Percentiles rank a stretch among this genome's conserved stretches.
Conservation (phyloP, 2,113 vertebrate species). For the Eulacestoma nigropectus region DNA sequence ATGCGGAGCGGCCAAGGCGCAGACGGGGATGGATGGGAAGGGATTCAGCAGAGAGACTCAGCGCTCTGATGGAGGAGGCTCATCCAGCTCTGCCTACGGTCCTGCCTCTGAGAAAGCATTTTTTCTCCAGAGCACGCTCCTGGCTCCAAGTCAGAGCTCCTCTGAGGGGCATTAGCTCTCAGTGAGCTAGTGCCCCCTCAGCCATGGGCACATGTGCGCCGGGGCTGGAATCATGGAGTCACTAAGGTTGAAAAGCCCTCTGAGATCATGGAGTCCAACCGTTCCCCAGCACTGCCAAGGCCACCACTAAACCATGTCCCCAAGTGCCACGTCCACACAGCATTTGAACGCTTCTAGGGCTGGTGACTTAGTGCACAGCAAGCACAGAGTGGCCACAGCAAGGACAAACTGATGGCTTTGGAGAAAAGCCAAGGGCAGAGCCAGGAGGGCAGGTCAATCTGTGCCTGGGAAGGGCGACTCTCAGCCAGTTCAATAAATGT, state of each 20-base stretch:
- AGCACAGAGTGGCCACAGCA: background rate
- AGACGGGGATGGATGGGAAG: background rate
- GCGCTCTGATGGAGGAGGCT: background rate
- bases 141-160: background rate
- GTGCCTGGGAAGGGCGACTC: background rate
- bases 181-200: background rate
- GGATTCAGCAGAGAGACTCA: background rate
- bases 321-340: background rate
- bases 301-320: background rate
- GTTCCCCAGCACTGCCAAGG: background rate
- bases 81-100: rapidly evolving
- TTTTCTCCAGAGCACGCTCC: background rate
- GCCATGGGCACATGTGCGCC: rapidly evolving
- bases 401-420: background rate
- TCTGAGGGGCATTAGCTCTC: background rate
- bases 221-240: background rate
- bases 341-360: background rate
- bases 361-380: background rate
- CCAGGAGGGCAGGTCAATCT: background rate
- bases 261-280: background rate
- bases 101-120: background rate
- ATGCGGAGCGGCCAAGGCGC: rapidly evolving
- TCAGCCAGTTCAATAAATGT: rapidly evolving
- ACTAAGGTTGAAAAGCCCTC: background rate
- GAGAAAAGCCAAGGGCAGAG: background rate